Evolutionary conservation across 2,888 invertebrate genomes (phyloP), one percentile per base, ranked within the genome.

Genomic region (Drosophila pegasa): DNA sequence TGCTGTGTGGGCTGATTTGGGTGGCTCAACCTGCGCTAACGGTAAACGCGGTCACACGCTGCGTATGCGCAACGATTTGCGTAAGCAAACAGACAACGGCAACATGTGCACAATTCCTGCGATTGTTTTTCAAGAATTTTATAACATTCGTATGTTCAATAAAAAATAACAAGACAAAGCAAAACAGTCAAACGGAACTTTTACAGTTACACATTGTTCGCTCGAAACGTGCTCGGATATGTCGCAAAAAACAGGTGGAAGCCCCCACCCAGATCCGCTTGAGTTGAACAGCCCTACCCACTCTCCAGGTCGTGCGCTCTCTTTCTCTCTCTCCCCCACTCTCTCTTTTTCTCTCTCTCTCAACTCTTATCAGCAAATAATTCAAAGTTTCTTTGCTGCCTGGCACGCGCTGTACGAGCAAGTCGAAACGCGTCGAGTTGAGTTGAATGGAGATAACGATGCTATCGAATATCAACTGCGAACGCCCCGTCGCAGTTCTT

Each of bases 151-250:
- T 40, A 25, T 27, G 43, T 41, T 29, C 22, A 37, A 12, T 12
- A n/a, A 27, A 61, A 69, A 63, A 63, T 68, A 61, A 60, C 60
- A 68, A 66, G 25, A 41, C 60, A 45, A 40, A 51, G 12, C 4
- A 20, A 40, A 22, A 45, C 43, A 27, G 12, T 50, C 47, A 58
- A 64, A 84, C 72, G 78, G 78, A 71, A 65, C 50, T 68, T 81
- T 75, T 71, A 85, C 78, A 61, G 66, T 60, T 69, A 50, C 48
- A 59, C 43, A 29, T 20, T 48, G 62, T 59, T 48, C 48, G 51
- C 20, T 40, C 58, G 12, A 79, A 87, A 82, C 82, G 82, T 87
- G 82, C 82, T 73, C 70, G 48, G 61, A 65, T 75, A 47, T 72
- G 75, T 80, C 75, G 50, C 61, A 27, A 41, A 27, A 41, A 50